A percentile compares a stretch with the other conserved stretches of the same genome.
These are phyloP conservation scores for Mionectes macconnelli DNA, from an alignment of 2,113 vertebrate genomes.

Conservation along the genomic window DNA sequence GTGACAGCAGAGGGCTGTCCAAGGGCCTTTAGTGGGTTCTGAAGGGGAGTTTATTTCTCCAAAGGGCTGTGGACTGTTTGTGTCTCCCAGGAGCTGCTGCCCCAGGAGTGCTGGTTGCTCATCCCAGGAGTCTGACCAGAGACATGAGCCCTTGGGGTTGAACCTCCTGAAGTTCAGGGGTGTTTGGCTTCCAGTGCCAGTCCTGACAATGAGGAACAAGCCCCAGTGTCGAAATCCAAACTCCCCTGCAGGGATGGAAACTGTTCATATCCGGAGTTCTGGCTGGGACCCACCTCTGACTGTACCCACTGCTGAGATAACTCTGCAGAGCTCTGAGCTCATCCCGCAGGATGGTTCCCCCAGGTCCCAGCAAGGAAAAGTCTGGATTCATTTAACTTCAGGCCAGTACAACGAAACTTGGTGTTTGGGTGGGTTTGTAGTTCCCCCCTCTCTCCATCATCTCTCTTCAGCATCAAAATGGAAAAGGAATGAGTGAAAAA, in stretches of 20 bases:
- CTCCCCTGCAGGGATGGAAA: constrained; percentile 36
- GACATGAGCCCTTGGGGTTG: background rate
- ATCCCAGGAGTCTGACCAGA: fast-evolving
- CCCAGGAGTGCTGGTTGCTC: background rate
- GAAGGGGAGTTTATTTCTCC: background rate
- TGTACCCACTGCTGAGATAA: constrained; percentile 26
- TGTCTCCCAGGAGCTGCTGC: background rate
- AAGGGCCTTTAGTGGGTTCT: background rate
- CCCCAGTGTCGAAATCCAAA: background rate
- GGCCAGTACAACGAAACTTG: background rate
- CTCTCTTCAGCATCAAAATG: background rate
- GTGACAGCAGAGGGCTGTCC: background rate
- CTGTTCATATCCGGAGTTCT: constrained; percentile 12
- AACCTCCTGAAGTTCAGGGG: background rate
- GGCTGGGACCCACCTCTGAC: constrained; percentile 26
- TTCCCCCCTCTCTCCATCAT: background rate
- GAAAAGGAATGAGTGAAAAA: background rate
- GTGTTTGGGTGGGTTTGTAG: background rate
- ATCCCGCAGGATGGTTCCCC: background rate
- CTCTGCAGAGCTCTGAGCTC: constrained; percentile 41
- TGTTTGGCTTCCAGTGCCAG: background rate
- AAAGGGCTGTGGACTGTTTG: background rate
- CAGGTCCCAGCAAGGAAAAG: background rate
- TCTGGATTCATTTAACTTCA: background rate
- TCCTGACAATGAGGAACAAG: background rate